Base-by-base conservation (phyloP, 1,140 invertebrate genomes). In the Pollicipes pollicipes region DNA sequence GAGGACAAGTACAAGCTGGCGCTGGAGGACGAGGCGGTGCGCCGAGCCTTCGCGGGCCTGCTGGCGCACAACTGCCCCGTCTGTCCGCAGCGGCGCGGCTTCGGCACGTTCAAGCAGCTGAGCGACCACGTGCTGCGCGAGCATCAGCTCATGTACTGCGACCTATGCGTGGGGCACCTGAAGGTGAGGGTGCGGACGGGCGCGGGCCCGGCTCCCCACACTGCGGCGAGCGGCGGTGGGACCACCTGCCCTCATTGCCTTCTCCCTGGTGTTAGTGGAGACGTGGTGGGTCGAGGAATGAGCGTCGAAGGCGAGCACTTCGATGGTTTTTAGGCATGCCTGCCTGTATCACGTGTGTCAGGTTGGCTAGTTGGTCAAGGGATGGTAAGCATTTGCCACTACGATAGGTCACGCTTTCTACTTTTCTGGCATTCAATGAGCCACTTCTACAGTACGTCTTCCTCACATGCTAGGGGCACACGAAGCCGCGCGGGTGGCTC, bases 161-260 rank as follows among this genome's bases (percentile, higher is more conserved):
- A 96, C 78, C 82, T 98, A 0, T 98, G 95, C 80, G 86, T 91
- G 1, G 87, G 91, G 74, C 87, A 96, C 81, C 83, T 97, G 37
- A 95, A 90, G 85, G 90, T 93, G 81, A 73, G 75, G 13, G 6
- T 13, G 8, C 10, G 45, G 45, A 21, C 24, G 45, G 32, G 32
- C 24, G 2, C 2, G 45, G 45, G 24, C 6, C 6, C 13, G 21
- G 45, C 45, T 58, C 13, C 2, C 2, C 2, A 10, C 24, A 21
- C 45, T 58, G 21, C 24, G 21, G 6, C 17, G 45, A 21, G 13
- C 4, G 32, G 32, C 32, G 32, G 16, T 16, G n/a, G n/a, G n/a
- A n/a, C n/a, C n/a, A n/a, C n/a, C n/a, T n/a, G n/a, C n/a, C n/a
- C n/a, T n/a, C n/a, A n/a, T n/a, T n/a, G n/a, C 32, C 32, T 69